Evolutionary conservation across 2,888 invertebrate species (phyloP), one percentile per base, ranked within the genome.

Genomic region (Zygogramma bicolorata): DNA sequence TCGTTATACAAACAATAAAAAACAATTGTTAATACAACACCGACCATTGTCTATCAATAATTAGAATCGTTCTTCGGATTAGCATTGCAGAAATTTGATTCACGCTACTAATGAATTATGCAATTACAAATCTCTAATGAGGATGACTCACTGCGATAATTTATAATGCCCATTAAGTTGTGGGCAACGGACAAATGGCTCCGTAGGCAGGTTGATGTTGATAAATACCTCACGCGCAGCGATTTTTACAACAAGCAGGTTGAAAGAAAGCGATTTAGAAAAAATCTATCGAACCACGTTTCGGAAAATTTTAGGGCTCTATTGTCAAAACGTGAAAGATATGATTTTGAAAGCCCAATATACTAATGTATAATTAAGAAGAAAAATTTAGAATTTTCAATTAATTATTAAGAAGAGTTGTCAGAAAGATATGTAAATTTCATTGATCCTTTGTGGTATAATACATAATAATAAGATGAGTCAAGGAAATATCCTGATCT

Each of bases 171-270:
- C 20, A 57, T 67, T 40, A 40, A 15, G 40, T 58, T 38, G 58
- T 63, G 63, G 63, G 63, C 31, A 18, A 61, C 40, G 38, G 34
- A 62, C 61, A 40, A 38, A 38, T 31, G 38, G n/a, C 34, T 46
- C 18, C 58, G 67, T 67, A 67, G 67, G 67, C 60, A 67, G 67
- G 60, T 66, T 67, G 67, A 58, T 53, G 67, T 60, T 67, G 58
- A 42, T 67, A 27, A 59, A 59, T 63, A 42, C 27, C 46, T n/a
- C 25, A 29, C 46, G n/a, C 29, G 29, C 29, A 1, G 20, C 29
- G 63, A 46, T 63, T 63, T 61, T 38, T 38, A 29, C 63, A 46
- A 13, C 46, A 20, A 20, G 63, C 63, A 63, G 63, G 63, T 63
- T 63, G 29, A 63, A n/a, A n/a, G n/a, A 46, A 42, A 25, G 40